These are phyloP conservation scores for Nesogale talazaci DNA, from an alignment of 2,113 vertebrate species.

Conservation along the genomic window DNA sequence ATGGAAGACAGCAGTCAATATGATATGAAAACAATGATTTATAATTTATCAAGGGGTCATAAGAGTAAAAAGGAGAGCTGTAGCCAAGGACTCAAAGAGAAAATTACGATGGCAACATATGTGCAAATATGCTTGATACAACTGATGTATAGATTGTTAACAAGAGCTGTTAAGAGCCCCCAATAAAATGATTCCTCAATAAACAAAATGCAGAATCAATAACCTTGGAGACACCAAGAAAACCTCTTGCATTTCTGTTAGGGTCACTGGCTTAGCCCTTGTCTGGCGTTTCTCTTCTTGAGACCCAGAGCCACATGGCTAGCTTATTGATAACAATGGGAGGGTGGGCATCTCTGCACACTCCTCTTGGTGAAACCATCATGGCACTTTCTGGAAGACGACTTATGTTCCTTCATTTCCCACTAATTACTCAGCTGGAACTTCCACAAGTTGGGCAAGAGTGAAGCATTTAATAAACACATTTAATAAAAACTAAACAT, in stretches of 20 bases:
- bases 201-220: background rate
- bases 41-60: no score
- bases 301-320: background rate
- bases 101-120: no score
- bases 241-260: background rate
- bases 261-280: background rate
- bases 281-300: background rate
- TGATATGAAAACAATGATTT: no score
- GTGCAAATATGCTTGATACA: no score
- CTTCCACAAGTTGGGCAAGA: background rate
- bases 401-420: background rate
- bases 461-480: background rate
- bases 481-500: background rate
- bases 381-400: background rate
- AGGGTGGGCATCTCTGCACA: background rate
- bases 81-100: no score
- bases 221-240: background rate
- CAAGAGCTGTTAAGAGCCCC: no score
- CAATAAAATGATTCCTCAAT: background rate
- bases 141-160: no score
- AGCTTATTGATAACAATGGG: background rate
- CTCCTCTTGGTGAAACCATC: background rate
- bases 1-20: no score
- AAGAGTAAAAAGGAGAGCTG: no score
- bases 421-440: background rate